These are phyloP conservation scores for Apostichopus leukothele DNA, from an alignment of 53 echinoderm and acorn worm genomes.

Conservation along the genomic window DNA sequence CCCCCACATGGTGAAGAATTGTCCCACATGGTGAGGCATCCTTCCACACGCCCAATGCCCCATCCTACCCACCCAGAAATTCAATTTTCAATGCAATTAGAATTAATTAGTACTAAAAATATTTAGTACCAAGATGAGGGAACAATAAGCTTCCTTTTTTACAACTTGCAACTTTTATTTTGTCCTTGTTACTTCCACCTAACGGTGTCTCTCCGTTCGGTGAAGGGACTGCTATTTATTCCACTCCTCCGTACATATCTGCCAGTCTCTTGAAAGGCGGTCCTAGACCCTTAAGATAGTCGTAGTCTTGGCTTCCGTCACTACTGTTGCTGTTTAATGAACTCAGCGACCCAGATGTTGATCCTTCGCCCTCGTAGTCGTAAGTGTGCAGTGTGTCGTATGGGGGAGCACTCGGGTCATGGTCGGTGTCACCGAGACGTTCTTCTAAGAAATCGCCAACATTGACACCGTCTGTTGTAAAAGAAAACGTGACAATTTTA, in stretches of 20 bases:
- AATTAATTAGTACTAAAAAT: too few species aligned
- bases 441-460: slow-evolving; percentile 95
- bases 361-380: slow-evolving; percentile 89
- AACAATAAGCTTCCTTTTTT: too few species aligned
- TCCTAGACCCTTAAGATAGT: slow-evolving; percentile 89
- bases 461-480: slow-evolving; percentile 71
- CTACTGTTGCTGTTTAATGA: slow-evolving; percentile 96
- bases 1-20: too few species aligned
- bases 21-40: too few species aligned
- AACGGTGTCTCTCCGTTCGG: background rate
- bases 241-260: slow-evolving; percentile 84
- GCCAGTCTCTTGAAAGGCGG: slow-evolving; percentile 95
- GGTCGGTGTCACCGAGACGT: slow-evolving; percentile 75
- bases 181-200: background rate
- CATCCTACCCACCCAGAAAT: too few species aligned
- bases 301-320: slow-evolving; percentile 52
- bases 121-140: background rate
- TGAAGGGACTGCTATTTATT: background rate
- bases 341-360: slow-evolving; percentile 88
- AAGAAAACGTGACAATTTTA: too few species aligned
- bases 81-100: too few species aligned
- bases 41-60: too few species aligned
- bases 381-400: slow-evolving; percentile 82
- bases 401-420: slow-evolving; percentile 75
- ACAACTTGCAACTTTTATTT: background rate